Evolutionary conservation across 2,797 vertebrate genomes (phyloP), one percentile per base, ranked within the genome.

Genomic region (Sparus aurata): DNA sequence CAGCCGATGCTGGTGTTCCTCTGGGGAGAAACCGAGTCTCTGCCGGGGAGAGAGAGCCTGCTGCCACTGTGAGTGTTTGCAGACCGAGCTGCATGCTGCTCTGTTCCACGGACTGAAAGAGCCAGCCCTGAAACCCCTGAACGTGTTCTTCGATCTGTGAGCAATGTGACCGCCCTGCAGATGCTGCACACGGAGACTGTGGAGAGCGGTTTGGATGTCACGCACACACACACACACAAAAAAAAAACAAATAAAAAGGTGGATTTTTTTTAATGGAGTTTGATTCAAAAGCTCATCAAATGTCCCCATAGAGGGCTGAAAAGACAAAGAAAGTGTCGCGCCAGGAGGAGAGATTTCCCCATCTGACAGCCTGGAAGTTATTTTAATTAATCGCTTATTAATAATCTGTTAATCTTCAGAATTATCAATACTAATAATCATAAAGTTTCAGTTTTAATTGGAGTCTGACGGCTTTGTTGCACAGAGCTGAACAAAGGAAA

Each of bases 401-500:
- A 79, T 49, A 17, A 67, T 55, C 16, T 49, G 17, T 8, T 79
- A 5, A 23, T 2, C 5, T 49, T 38, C 4, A 46, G 46, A 55
- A 55, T 20, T n/a, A 53, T 17, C 23, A 16, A 16, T 5, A 20
- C 49, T 52, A 20, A 23, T 38, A 49, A 15, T 18, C 22, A 66
- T 41, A 59, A 50, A 61, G 54, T 71, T 76, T 18, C 30, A 72
- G 57, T 47, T 22, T 60, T 34, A 60, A 57, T 63, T 57, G 23
- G 17, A 61, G 41, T 59, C 46, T 4, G n/a, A 54, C 50, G 62
- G 52, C 65, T 77, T 71, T 69, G 76, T 68, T 78, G 69, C 64
- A 62, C 79, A 13, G 47, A 83, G 72, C 73, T 25, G 81, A 88
- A 88, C 86, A 88, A 88, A 85, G 83, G 61, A 69, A 81, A 79